A percentile compares a stretch with the other conserved stretches of the same genome.
These are phyloP conservation scores for Oscheius sp. DNA, from an alignment of 1,140 invertebrate genomes.

Conservation along the genomic window DNA sequence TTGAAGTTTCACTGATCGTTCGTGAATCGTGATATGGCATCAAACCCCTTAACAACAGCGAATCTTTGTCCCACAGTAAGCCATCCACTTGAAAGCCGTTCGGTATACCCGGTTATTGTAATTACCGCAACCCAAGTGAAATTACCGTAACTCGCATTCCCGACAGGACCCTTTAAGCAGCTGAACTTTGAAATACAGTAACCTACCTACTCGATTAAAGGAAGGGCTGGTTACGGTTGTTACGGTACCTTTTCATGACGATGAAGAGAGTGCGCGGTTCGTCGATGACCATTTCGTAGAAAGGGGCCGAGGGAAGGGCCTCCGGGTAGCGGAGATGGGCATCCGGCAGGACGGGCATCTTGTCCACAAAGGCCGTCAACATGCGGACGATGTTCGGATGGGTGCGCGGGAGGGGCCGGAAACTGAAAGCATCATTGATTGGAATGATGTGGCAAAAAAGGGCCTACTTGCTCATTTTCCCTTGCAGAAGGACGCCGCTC, in stretches of 20 bases:
- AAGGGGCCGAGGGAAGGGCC: constrained; percentile 26
- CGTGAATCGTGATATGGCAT: too few relatives aligned
- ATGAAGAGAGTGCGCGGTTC: constrained; percentile 40
- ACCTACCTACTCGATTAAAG: not conserved
- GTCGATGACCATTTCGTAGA: constrained; percentile 29
- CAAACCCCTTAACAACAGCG: too few relatives aligned
- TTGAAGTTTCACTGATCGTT: too few relatives aligned
- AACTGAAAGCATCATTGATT: constrained; percentile 15
- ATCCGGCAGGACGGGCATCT: constrained; percentile 27
- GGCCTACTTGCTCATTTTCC: constrained; percentile 29
- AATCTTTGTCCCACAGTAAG: too few relatives aligned
- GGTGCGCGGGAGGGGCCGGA: constrained; percentile 26
- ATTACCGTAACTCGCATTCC: too few relatives aligned
- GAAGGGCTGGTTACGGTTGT: too few relatives aligned
- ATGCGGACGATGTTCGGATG: constrained; percentile 42
- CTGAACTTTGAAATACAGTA: not conserved
- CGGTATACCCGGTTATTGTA: too few relatives aligned
- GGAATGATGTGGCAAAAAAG: not conserved
- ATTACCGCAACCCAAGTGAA: too few relatives aligned
- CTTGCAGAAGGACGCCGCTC: constrained; percentile 21
- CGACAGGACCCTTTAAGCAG: too few relatives aligned
- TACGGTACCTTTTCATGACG: constrained; percentile 39
- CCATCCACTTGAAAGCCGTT: too few relatives aligned
- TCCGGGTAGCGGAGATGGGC: constrained; percentile 31
- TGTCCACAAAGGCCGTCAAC: constrained; percentile 39